These are phyloP conservation scores for Stomatorhinus walkeri DNA, from an alignment of 2,797 vertebrate species.

Conservation along the genomic window DNA sequence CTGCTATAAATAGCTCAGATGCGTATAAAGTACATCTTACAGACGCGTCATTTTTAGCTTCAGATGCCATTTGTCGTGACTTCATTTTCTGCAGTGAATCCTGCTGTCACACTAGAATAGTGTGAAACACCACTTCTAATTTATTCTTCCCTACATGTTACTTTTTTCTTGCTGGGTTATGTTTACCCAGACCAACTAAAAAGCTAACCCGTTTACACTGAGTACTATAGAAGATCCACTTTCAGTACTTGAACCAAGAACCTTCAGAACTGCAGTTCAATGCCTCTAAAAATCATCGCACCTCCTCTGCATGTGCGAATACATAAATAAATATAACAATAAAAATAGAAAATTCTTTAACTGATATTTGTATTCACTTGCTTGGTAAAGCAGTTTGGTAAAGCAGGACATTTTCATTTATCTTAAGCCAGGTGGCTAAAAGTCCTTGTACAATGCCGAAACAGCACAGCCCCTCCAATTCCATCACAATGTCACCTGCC, in stretches of 20 bases:
- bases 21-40: background rate
- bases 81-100: background rate
- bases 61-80: background rate
- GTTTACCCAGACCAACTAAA: background rate
- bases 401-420: background rate
- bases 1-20: conserved; percentile 41
- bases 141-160: background rate
- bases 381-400: background rate
- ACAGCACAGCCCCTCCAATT: background rate
- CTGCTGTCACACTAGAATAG: background rate
- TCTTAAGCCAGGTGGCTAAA: background rate
- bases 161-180: background rate
- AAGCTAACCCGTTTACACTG: background rate
- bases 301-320: background rate
- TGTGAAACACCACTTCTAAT: background rate
- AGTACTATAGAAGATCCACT: background rate
- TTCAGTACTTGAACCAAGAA: background rate
- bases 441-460: background rate
- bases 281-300: background rate
- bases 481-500: background rate
- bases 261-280: background rate
- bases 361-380: background rate
- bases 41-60: background rate
- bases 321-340: background rate
- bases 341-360: background rate